Conservation (phyloP, 2,797 vertebrate genomes). For the Hippocampus kuda region DNA sequence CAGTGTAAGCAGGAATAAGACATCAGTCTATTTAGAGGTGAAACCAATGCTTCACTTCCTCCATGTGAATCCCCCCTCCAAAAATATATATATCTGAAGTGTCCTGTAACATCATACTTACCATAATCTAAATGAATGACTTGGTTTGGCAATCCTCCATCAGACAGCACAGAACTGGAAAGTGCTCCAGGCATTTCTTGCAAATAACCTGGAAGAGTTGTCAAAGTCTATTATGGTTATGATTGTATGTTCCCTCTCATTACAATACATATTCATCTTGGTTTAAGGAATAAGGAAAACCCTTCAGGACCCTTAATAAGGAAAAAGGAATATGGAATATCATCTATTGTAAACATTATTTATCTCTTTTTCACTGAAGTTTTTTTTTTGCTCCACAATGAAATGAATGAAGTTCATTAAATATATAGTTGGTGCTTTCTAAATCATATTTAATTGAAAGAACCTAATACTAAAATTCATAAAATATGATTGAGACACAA, state of each 20-base stretch:
- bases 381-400: background rate
- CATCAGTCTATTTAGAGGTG: background rate
- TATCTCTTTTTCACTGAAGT: too few species aligned
- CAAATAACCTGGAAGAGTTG: conserved; percentile 42
- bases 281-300: conserved; percentile 6
- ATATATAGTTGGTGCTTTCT: background rate
- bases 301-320: background rate
- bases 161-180: conserved; percentile 30
- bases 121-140: conserved; percentile 5
- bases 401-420: background rate
- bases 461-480: too few species aligned
- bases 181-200: conserved; percentile 22
- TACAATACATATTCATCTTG: conserved; percentile 33
- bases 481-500: too few species aligned
- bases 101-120: conserved; percentile 6
- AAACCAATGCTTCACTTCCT: conserved; percentile 1
- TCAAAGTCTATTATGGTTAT: conserved; percentile 41
- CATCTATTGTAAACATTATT: background rate
- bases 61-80: background rate
- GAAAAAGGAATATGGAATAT: conserved; percentile 18
- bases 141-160: conserved; percentile 25
- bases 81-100: background rate
- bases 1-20: background rate
- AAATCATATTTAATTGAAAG: too few species aligned
- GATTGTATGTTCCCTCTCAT: conserved; percentile 35